Evolutionary conservation across 2,888 invertebrate species (phyloP), one percentile per base, ranked within the genome.

Genomic region (Nowickia ferox): DNA sequence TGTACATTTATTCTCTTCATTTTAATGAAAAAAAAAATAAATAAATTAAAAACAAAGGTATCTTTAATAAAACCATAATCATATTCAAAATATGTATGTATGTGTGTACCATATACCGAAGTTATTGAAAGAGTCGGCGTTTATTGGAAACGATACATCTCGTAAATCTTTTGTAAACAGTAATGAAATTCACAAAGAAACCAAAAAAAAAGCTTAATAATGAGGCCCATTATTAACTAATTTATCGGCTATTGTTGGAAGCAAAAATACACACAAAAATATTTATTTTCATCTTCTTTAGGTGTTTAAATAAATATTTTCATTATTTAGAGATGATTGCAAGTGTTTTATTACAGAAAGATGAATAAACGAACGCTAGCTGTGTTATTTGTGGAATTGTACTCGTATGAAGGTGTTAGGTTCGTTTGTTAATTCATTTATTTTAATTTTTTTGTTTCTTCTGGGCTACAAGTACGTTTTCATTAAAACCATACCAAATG

Each of bases 161-260:
- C 42, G 55, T 69, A 77, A 77, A 84, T 84, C 66, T 77, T 78
- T 71, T 75, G 68, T 76, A 53, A 83, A 85, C 74, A 84, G 74
- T 51, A 89, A 48, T 48, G 48, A 90, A 89, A 90, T 89, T 88
- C 88, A 90, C 87, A 90, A 90, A 89, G 89, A 89, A 90, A 90
- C 89, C 88, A 90, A 61, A 30, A 61, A 69, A 61, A 90, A 90
- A 88, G 76, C 59, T 88, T 88, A 88, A 90, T 90, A 90, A 90
- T 90, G 90, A 90, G 87, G 82, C 89, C 90, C 90, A 90, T 90
- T 90, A 90, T 90, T 89, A 89, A 90, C 90, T 90, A 90, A 90
- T 90, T 90, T 90, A 90, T 90, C 89, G 89, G 88, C 22, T 90
- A 90, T 90, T 90, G 89, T 86, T 81, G 59, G 71, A 59, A 55